phyloP scores from a whole-genome alignment of 2,113 vertebrate genomes.

The Empidonax alnorum region DNA sequence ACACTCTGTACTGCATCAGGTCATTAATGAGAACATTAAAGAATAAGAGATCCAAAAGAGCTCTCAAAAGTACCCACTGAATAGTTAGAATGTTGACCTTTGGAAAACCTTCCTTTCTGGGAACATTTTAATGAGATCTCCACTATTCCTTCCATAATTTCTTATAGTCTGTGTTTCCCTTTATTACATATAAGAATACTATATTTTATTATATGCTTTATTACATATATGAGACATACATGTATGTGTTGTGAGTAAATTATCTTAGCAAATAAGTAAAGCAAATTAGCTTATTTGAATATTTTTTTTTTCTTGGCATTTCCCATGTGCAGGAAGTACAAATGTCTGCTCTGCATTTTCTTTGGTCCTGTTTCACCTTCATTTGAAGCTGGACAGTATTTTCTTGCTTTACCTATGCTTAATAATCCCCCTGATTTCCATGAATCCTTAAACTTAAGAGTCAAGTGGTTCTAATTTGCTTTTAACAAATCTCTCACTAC shows the following conservation, averaged over 20 bases:
- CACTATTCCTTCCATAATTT: neutral
- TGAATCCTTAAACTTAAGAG: neutral
- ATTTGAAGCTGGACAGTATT: neutral
- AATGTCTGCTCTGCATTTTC: fast-evolving
- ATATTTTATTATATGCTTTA: neutral
- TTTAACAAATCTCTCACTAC: neutral
- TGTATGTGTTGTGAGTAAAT: fast-evolving
- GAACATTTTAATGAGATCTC: neutral
- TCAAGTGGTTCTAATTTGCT: neutral
- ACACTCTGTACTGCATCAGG: neutral
- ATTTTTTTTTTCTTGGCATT: neutral
- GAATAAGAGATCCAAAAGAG: neutral
- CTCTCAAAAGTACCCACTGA: neutral
- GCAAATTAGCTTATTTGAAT: neutral
- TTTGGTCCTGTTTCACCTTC: neutral
- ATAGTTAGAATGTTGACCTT: neutral
- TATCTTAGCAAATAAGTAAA: neutral
- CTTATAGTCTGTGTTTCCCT: neutral
- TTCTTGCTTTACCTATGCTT: neutral
- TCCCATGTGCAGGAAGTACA: neutral
- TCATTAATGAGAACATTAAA: neutral
- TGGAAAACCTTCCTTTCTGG: neutral
- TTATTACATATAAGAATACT: neutral
- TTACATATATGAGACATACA: neutral
- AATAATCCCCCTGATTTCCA: neutral